Percentiles rank a stretch among this genome's conserved stretches.
Conservation (phyloP, 2,797 vertebrate species). For the Thamnophis elegans region DNA sequence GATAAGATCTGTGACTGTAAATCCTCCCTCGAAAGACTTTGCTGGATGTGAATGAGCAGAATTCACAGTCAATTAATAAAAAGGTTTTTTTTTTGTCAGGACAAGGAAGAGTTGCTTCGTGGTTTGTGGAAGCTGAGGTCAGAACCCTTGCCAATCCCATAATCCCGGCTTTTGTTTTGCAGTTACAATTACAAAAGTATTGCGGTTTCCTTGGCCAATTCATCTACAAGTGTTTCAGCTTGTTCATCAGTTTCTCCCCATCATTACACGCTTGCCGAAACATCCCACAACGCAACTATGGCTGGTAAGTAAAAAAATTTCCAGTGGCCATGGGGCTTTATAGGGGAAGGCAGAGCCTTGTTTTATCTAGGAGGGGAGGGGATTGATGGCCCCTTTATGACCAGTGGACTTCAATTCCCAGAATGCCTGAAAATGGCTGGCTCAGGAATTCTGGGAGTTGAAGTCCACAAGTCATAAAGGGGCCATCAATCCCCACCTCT, state of each 20-base stretch:
- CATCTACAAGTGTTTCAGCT: slow-evolving; percentile 57
- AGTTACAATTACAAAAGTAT: slow-evolving; percentile 68
- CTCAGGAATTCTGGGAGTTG: not conserved
- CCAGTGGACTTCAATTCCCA: not conserved
- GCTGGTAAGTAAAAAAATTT: slow-evolving; percentile 52
- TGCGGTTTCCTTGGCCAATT: slow-evolving; percentile 56
- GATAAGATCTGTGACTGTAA: no score
- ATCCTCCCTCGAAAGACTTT: no score
- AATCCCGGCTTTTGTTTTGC: slow-evolving; percentile 56
- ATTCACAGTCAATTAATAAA: no score
- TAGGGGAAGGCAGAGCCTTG: rapidly evolving
- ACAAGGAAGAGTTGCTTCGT: no score
- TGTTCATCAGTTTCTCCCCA: slow-evolving; percentile 30
- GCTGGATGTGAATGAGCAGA: no score
- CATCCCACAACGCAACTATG: not conserved
- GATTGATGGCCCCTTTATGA: not conserved
- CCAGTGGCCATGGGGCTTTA: not conserved
- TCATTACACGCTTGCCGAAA: slow-evolving; percentile 3
- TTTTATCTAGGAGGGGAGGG: not conserved
- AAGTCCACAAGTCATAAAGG: not conserved
- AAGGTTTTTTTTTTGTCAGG: no score
- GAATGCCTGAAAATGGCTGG: not conserved
- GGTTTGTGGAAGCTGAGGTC: no score
- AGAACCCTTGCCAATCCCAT: not conserved
- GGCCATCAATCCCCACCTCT: not conserved